Base-by-base conservation (phyloP, 2,888 invertebrate species). In the Leptopterna dolabrata region DNA sequence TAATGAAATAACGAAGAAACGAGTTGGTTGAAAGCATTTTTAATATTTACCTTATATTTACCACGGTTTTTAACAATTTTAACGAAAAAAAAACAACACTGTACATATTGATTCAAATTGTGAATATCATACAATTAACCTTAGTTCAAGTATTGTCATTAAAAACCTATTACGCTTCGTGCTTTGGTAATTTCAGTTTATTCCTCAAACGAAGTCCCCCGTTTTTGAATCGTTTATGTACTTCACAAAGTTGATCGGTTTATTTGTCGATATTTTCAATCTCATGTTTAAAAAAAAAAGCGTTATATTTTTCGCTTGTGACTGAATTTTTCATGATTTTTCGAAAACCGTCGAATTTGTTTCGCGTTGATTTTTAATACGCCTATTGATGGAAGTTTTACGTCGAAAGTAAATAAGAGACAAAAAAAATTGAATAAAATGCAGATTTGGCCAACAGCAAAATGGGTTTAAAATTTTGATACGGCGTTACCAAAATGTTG, bases 171-270 rank as follows among this genome's bases (percentile, higher is more conserved):
- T 43, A 45, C 78, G 78, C 78, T 78, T 78, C 45, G 3, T 19
- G 78, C 78, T 78, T 78, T 78, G 24, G 45, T 78, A 73, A n/a
- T n/a, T n/a, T 73, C 27, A 73, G n/a, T 73, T 73, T 55, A n/a
- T 55, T 19, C 55, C 55, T 19, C 19, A 6, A 36, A 36, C 36
- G 7, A 36, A 2, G 36, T 36, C 36, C 7, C 36, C 36, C 36
- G 36, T 2, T 36, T 36, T 36, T 36, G 2, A 36, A 7, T 36
- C 7, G 2, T 36, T 36, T 36, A 36, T 36, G 2, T 36, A 36
- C 7, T 36, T 36, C 36, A n/a, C 36, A 36, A 36, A 36, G 36
- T 36, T 36, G 36, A 36, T 4, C 2, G n/a, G n/a, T n/a, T n/a
- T 36, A 7, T 36, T 36, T 36, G 4, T 36, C 36, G 36, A 36